Evolutionary conservation across 2,113 vertebrate species (phyloP), one percentile per base, ranked within the genome.

Genomic region (Gnathonemus echidnorhynchus): DNA sequence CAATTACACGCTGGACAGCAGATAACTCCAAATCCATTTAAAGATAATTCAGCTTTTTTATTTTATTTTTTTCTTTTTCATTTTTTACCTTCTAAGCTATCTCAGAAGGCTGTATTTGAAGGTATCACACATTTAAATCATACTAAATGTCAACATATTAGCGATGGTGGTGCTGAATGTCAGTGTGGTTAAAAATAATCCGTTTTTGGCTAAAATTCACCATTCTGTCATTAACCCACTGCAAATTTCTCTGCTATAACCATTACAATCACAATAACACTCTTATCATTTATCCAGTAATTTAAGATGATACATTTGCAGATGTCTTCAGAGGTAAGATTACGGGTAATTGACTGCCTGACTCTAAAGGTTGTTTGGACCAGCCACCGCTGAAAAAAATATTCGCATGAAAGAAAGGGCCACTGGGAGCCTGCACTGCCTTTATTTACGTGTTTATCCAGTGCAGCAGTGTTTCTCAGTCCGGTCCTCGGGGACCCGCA

Each of bases 21-120:
- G 94, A 95, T 94, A 94, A 94, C 90, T 93, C 80, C 27, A 93
- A 93, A 95, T 94, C 92, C 91, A 93, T 92, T 94, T 93, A 94
- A 49, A 85, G 70, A 93, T 93, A 93, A 91, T 92, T 93, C 91
- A 91, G 90, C 93, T 94, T 91, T 89, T 92, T 89, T 90, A 87
- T 90, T 84, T 85, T 89, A 53, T 90, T 45, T 88, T 84, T 90
- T 35, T n/a, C 70, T 15, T 45, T 87, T 88, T 35, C 39, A n/a
- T 8, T 80, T 83, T 88, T 48, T 87, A 87, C 49, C 27, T 53
- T 52, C 15, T 31, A 52, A 39, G 24, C 4, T 35, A 87, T 35
- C 86, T 27, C 9, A 24, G 17, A 66, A 74, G 45, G 15, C 21
- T 87, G 48, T 9, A 4, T 39, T 27, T 56, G 70, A 88, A 39